A percentile compares a stretch with the other conserved stretches of the same genome.
Evolutionary conservation across 2,888 invertebrate genomes (phyloP).

Genomic region (Diogma glabrata): DNA sequence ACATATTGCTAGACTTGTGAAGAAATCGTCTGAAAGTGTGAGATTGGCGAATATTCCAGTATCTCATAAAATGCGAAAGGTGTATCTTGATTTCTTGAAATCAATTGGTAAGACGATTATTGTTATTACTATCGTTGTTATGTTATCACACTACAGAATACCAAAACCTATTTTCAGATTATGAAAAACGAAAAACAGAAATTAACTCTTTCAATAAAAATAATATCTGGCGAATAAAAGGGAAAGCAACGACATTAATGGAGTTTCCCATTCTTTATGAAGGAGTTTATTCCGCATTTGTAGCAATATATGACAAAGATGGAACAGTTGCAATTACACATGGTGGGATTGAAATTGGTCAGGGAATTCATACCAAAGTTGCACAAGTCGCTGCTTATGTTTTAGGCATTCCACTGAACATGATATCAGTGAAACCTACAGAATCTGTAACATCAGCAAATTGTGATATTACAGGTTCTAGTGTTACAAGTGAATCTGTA

Average conservation of each 20-base stretch:
- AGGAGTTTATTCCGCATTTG: slow-evolving; percentile 44
- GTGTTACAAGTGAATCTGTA: slow-evolving; percentile 56
- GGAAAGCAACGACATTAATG: slow-evolving; percentile 55
- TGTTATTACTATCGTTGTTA: background rate
- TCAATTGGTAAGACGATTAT: slow-evolving; percentile 19
- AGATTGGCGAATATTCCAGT: slow-evolving; percentile 44
- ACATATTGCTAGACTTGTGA: slow-evolving; percentile 43
- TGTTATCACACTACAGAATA: background rate
- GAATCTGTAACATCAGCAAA: slow-evolving; percentile 56
- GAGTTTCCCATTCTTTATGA: slow-evolving; percentile 46
- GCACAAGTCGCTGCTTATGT: slow-evolving; percentile 63
- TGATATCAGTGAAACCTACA: slow-evolving; percentile 53
- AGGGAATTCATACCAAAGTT: slow-evolving; percentile 65
- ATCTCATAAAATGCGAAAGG: slow-evolving; percentile 13
- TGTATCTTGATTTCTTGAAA: slow-evolving; percentile 14
- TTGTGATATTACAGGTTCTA: slow-evolving; percentile 53
- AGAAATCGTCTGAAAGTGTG: slow-evolving; percentile 47
- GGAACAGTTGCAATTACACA: slow-evolving; percentile 60
- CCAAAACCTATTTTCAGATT: slow-evolving; percentile 39
- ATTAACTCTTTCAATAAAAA: slow-evolving; percentile 50
- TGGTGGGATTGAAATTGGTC: slow-evolving; percentile 67
- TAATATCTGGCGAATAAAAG: slow-evolving; percentile 74
- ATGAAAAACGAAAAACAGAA: slow-evolving; percentile 41
- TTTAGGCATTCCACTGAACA: slow-evolving; percentile 54
- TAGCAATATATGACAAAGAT: slow-evolving; percentile 58